Conservation (phyloP, 2,888 invertebrate species). For the Gryllus longicercus region DNA sequence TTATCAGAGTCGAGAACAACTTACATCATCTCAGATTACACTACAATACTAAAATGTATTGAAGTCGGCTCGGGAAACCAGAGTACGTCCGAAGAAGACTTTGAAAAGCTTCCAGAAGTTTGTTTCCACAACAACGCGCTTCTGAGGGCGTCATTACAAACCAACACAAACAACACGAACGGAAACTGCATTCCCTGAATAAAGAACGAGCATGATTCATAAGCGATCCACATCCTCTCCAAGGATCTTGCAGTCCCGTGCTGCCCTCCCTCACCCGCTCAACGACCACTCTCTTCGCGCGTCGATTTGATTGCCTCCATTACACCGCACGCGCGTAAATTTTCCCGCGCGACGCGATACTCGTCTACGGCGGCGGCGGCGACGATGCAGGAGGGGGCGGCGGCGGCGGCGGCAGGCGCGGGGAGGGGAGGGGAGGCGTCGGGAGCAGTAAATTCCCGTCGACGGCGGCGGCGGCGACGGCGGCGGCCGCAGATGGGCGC, state of each 20-base stretch:
- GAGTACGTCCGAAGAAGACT: too few species aligned
- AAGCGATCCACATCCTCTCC: too few species aligned
- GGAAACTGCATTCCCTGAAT: too few species aligned
- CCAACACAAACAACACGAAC: too few species aligned
- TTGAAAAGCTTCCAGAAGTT: too few species aligned
- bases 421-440: neutral
- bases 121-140: too few species aligned
- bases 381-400: neutral
- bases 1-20: too few species aligned
- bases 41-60: too few species aligned
- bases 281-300: neutral
- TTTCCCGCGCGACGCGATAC: neutral
- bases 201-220: too few species aligned
- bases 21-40: too few species aligned
- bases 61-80: too few species aligned
- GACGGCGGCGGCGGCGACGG: neutral
- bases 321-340: neutral
- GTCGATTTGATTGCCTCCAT: slow-evolving; percentile 11
- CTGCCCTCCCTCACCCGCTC: neutral
- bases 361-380: neutral
- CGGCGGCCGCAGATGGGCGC: neutral
- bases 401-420: neutral
- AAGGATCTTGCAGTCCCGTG: neutral
- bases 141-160: too few species aligned
- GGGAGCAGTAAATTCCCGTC: neutral